Base-by-base conservation (phyloP, 2,797 vertebrate species). In the Neosilurus hyrtlii region DNA sequence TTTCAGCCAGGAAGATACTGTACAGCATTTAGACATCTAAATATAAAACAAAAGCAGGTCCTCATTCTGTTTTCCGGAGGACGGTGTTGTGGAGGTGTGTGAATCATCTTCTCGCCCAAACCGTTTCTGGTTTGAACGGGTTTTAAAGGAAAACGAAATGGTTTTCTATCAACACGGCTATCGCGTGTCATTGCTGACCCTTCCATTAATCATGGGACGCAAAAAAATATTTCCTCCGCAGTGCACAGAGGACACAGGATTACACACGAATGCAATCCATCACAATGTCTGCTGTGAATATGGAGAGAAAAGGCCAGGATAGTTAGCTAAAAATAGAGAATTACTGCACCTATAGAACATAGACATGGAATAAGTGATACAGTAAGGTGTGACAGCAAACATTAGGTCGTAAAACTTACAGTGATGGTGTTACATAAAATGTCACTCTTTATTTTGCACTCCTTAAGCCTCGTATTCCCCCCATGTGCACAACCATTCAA, bases 191-290 rank as follows among this genome's bases (percentile, higher is more conserved):
- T 88, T 81, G 86, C 85, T 57, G 80, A 84, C 62, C 88, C 84
- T 30, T 90, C 85, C 92, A 93, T 94, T 93, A 93, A 93, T 93
- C 94, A 93, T 22, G 22, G 70, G 52, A 75, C 35, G 9, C 51
- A 74, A 35, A 66, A 35, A 14, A 43, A 57, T 16, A 18, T 43
- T 3, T 43, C 37, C 37, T 18, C 56, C n/a, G 37, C 22, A 66
- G 49, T 7, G 20, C 70, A 26, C 62, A 67, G 68, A 75, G 70
- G 70, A 74, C 57, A 4, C 10, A 16, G 59, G 30, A 71, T 70
- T 70, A 26, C 65, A 62, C 62, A 12, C 22, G 12, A 12, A 51
- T 22, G 51, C 59, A 51, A 77, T 77, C 57, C 74, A 77, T 77
- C 74, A 77, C 22, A 10, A 62, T 24, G 74, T 77, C 37, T 24